Evolutionary conservation across 1,140 invertebrate species (phyloP).

Genomic region (Globodera ellingtonae): DNA sequence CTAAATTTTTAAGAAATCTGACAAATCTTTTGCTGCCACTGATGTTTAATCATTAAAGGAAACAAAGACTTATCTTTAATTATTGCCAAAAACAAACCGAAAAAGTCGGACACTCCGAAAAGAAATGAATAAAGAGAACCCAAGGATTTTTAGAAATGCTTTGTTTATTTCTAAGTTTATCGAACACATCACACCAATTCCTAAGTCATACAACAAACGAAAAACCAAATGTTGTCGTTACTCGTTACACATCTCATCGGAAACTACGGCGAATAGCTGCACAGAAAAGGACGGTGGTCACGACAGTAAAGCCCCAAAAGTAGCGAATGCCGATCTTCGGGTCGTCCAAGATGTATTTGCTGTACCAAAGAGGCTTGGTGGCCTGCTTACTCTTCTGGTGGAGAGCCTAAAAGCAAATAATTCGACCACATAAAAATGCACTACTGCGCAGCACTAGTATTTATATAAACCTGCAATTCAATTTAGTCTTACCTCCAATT

Average conservation of each 20-base stretch:
- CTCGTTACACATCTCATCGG: not conserved
- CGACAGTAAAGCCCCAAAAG: not conserved
- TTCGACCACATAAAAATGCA: too few relatives aligned
- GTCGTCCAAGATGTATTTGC: not conserved
- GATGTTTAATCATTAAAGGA: too few relatives aligned
- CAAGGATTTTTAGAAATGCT: too few relatives aligned
- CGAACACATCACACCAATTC: not conserved
- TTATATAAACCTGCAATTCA: not conserved
- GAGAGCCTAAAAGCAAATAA: not conserved
- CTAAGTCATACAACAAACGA: not conserved
- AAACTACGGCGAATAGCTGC: not conserved
- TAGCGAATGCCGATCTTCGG: not conserved
- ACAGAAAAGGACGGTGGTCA: not conserved
- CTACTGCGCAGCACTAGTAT: too few relatives aligned
- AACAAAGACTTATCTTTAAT: too few relatives aligned
- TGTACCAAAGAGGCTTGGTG: not conserved
- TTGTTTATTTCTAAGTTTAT: not conserved
- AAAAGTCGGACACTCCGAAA: too few relatives aligned
- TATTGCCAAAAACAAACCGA: too few relatives aligned
- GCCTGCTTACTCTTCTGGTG: not conserved
- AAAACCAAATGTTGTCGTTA: not conserved
- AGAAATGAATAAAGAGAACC: too few relatives aligned
- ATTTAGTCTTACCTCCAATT: not conserved
- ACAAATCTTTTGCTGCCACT: too few relatives aligned
- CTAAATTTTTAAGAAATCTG: too few relatives aligned